Base-by-base conservation (phyloP, 2,797 vertebrate species). In the Aeoliscus strigatus region DNA sequence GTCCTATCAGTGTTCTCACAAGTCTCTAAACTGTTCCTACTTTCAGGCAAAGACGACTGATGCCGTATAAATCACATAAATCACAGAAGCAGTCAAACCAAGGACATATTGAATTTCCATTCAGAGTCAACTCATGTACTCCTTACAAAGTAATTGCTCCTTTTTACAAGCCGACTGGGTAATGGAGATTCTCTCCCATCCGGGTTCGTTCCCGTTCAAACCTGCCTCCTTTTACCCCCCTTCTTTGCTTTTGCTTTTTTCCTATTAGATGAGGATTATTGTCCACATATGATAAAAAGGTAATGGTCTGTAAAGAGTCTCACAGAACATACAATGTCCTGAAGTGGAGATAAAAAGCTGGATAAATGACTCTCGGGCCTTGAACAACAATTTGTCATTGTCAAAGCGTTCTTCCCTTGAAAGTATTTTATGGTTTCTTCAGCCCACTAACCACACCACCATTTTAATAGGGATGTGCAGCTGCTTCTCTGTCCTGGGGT, bases 401-500 rank as follows among this genome's bases (percentile, higher is more conserved):
- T 34, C 33, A 44, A 23, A 28, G n/a, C 39, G 11, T 41, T n/a
- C 29, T 35, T 37, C 8, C 35, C 26, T 47, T 60, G 21, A 58
- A 54, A 48, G 15, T 3, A 27, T 51, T 57, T 57, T 42, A 55
- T 40, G 36, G 32, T 32, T 40, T 66, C 21, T 44, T 71, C 33
- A 75, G 51, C 30, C 41, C 25, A 49, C 28, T 65, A 39, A 60
- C 42, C 59, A 47, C 10, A 13, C 36, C 61, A 46, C 30, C 44
- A 60, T 80, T 74, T 55, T 53, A 43, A 63, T 55, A 38, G 49
- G 15, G 51, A 66, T 51, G 45, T 62, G 61, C 72, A 75, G 72
- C 69, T 79, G 67, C 55, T 38, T 69, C 69, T 44, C 39, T 53
- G 42, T 69, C 77, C 64, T 45, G 45, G 52, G 43, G 64, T 72